Evolutionary conservation across 35 echinoderm and acorn worm genomes (phyloP), one percentile per base, ranked within the genome.

Genomic region (Acanthaster planci): DNA sequence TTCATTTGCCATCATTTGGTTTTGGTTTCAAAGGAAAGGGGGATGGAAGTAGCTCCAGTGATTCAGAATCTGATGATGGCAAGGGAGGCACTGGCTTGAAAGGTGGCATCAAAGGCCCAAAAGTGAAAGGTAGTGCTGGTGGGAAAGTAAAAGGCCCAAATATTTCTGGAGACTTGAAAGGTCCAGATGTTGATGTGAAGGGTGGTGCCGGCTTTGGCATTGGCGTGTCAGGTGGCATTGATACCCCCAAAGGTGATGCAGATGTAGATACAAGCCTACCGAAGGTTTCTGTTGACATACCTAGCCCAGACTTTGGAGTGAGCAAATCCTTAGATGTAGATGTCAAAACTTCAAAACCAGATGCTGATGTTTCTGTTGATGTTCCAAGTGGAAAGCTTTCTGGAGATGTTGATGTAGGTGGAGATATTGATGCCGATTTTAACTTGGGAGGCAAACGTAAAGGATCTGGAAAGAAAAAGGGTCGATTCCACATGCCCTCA

Each of bases 371-470:
- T 52, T 78, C 89, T 83, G 57, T 54, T 75, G 56, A 86, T 78
- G 44, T 86, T 27, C 78, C 87, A 78, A 38, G 78, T 84, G 86
- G 79, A 31, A 83, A 90, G 55, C 19, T 90, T 6, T 84, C 81
- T 5, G 19, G 86, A 38, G 87, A 80, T 84, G 80, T 52, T 64
- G 80, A 55, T 44, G 31, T 75, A 34, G 87, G 55, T 37, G 78
- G 39, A 78, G 82, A 57, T 85, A 55, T 79, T 36, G 92, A 90
- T 87, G 75, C 82, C 40, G 92, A 93, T 67, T 31, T 93, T 80
- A 78, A 94, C 78, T 50, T 60, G 14, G 37, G 67, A 77, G 87
- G 88, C 40, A 84, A 91, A 67, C 37, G 36, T 36, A 91, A 84
- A 47, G 83, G 83, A 40, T 84, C 84, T 79, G 82, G 82, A 7